Evolutionary conservation across 1,140 invertebrate species (phyloP).

Genomic region (Metaphire vulgaris): DNA sequence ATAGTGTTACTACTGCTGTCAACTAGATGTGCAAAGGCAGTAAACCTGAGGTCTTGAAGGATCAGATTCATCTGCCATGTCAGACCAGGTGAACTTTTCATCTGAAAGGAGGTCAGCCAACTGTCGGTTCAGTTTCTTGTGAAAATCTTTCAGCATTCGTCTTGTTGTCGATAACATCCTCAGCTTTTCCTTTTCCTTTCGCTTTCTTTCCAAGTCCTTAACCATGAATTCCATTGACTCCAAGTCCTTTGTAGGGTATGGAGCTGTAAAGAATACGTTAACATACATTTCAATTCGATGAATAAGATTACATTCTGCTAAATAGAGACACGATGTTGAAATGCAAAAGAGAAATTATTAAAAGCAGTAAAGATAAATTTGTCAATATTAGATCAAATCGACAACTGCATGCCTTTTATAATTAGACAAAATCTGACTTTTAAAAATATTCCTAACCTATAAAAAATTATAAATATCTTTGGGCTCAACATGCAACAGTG

Average conservation of each 20-base stretch:
- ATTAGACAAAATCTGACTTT: not conserved
- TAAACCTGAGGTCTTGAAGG: no score
- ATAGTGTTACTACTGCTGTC: no score
- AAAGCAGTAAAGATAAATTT: not conserved
- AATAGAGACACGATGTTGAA: not conserved
- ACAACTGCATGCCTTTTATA: not conserved
- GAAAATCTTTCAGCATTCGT: constrained; percentile 12
- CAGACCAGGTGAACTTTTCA: constrained; percentile 7
- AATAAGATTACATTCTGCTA: not conserved
- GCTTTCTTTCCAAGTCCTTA: not conserved
- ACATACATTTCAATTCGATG: not conserved
- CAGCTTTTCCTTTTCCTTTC: not conserved
- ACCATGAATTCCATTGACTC: not conserved
- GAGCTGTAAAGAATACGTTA: not conserved
- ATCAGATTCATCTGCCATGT: not conserved
- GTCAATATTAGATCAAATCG: not conserved
- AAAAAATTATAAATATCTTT: no score
- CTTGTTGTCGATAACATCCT: constrained; percentile 10
- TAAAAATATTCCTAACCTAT: not conserved
- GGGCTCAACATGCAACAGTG: no score
- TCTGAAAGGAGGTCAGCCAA: constrained; percentile 13
- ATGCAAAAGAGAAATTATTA: not conserved
- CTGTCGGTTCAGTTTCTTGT: not conserved
- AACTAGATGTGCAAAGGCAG: no score
- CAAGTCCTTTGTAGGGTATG: constrained; percentile 7